Conservation (phyloP, 2,113 vertebrate genomes). For the Asarcornis scutulata region DNA sequence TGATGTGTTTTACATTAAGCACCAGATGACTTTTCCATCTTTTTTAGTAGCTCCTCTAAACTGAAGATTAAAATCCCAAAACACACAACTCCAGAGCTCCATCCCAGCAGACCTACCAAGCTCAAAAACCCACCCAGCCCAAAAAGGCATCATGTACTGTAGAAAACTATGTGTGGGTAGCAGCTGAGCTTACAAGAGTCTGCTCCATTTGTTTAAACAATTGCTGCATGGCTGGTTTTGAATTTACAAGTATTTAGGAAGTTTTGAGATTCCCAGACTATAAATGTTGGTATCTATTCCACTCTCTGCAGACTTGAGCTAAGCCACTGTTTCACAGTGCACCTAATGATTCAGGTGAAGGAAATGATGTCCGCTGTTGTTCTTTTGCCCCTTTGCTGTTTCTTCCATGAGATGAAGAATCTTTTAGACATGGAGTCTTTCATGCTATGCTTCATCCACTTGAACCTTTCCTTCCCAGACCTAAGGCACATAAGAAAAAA, state of each 20-base stretch:
- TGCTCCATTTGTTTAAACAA: conserved; percentile 45
- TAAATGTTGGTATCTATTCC: conserved; percentile 13
- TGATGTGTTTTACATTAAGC: conserved; percentile 20
- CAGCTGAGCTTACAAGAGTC: background rate
- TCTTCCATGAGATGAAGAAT: conserved; percentile 44
- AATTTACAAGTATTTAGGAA: conserved; percentile 54
- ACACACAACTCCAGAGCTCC: background rate
- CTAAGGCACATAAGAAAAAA: conserved; percentile 53
- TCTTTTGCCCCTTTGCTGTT: background rate
- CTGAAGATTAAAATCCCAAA: background rate
- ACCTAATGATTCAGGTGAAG: background rate
- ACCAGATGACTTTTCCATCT: conserved; percentile 1
- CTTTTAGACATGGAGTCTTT: conserved; percentile 44
- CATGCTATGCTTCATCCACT: conserved; percentile 46
- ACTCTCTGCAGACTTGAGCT: background rate
- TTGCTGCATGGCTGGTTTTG: conserved; percentile 3
- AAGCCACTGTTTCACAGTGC: background rate
- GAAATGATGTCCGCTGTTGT: background rate
- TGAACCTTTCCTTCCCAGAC: conserved; percentile 63
- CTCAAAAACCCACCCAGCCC: background rate
- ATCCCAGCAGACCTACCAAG: background rate
- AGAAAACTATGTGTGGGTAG: background rate
- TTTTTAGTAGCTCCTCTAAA: background rate
- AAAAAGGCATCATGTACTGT: background rate
- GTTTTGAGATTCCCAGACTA: conserved; percentile 27